Percentiles rank a stretch among this genome's conserved stretches.
Conservation (phyloP, 2,888 invertebrate species). For the Metellina segmentata region DNA sequence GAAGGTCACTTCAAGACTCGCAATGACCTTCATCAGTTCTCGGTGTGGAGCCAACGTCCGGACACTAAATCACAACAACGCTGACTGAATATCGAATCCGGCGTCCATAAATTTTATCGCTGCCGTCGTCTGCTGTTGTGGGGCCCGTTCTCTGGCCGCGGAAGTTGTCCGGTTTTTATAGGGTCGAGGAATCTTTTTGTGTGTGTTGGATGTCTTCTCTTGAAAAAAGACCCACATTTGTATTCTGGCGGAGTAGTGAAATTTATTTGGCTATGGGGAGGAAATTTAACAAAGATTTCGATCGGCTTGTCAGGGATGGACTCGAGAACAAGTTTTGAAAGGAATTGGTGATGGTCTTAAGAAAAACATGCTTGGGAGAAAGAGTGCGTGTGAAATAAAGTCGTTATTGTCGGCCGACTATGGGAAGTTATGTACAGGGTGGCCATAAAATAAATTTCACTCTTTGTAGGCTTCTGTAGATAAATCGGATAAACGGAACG, state of each 20-base stretch:
- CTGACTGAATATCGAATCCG: conserved; percentile 17
- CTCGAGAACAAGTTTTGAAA: background rate
- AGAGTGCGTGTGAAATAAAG: too few species aligned
- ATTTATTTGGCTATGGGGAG: background rate
- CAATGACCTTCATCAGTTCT: background rate
- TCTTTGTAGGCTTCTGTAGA: too few species aligned
- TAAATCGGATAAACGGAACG: too few species aligned
- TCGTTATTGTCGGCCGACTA: too few species aligned
- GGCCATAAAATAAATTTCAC: too few species aligned
- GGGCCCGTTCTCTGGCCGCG: background rate
- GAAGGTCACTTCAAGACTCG: background rate
- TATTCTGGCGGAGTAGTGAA: background rate
- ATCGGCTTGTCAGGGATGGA: background rate
- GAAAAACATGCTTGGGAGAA: too few species aligned
- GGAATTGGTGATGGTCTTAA: too few species aligned
- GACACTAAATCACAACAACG: conserved; percentile 6
- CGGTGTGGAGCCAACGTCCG: background rate
- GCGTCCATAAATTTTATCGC: conserved; percentile 32
- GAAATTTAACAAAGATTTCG: background rate
- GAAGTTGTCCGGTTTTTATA: background rate
- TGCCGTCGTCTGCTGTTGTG: background rate
- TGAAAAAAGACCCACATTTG: background rate
- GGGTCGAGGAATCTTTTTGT: background rate
- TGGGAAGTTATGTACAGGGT: too few species aligned
- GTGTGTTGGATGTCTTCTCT: background rate